Percentiles rank a stretch among this genome's conserved stretches.
Conservation (phyloP, 2,113 vertebrate species). For the Chauna torquata region DNA sequence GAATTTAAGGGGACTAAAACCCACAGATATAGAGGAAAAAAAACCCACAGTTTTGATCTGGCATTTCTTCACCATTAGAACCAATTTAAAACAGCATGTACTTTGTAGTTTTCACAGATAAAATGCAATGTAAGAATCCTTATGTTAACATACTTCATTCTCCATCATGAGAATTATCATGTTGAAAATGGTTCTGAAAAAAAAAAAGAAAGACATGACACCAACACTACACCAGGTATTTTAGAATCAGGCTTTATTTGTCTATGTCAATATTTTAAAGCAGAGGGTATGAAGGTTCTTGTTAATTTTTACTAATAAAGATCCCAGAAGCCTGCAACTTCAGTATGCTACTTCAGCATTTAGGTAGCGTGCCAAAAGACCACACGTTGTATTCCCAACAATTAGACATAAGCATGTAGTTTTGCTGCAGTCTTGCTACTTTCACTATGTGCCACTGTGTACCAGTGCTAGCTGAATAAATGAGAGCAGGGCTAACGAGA, state of each 20-base stretch:
- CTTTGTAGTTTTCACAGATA: background rate
- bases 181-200: background rate
- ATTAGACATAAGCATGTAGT: background rate
- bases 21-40: background rate
- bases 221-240: background rate
- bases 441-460: slow-evolving; percentile 45
- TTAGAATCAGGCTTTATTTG: background rate
- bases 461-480: slow-evolving; percentile 58
- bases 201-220: background rate
- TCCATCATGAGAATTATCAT: background rate
- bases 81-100: background rate
- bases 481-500: slow-evolving; percentile 51
- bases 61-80: background rate
- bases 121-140: background rate
- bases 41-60: background rate
- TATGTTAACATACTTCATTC: background rate
- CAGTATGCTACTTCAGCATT: background rate
- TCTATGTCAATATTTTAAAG: background rate
- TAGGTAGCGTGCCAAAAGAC: background rate
- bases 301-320: background rate
- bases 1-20: background rate
- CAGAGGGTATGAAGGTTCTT: background rate
- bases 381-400: background rate
- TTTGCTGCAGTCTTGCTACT: slow-evolving; percentile 48
- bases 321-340: slow-evolving; percentile 10